Base-by-base conservation (phyloP, 2,113 vertebrate species). In the Pluvialis apricaria region DNA sequence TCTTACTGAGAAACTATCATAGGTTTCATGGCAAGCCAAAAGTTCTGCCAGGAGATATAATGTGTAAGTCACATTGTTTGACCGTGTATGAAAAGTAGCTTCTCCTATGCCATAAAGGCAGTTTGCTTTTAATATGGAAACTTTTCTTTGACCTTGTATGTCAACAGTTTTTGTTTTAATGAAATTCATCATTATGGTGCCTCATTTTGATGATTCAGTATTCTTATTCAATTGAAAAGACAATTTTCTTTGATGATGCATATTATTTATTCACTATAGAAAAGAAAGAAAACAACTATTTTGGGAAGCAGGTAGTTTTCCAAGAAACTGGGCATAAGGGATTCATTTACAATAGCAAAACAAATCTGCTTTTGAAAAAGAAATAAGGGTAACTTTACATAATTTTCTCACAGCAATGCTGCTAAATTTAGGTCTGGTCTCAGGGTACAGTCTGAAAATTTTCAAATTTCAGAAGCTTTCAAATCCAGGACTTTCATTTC, bases 231-330 rank as follows among this genome's bases (percentile, higher is more conserved):
- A 90, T 29, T 84, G 97, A 95, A 96, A 97, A 97, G 86, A 86
- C 88, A 96, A 84, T 97, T 97, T 98, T 70, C 94, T 98, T 97
- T 97, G 97, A 97, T 97, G 97, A 94, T 96, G 85, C 83, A 47
- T 80, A 51, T 40, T 96, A 96, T 96, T 94, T 95, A 94, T 89
- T 95, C 91, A 38, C 93, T 89, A 72, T 57, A 92, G 73, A 78
- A 84, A 82, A 95, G 92, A 88, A 89, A 93, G 71, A 45, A 91
- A 96, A 70, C 57, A 92, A 34, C 91, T 96, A 82, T 93, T 97
- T 93, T 73, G 69, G 47, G 91, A 93, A 90, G 79, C 78, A 83
- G 73, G 83, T 92, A 90, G 49, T 69, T 94, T 96, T 93, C 91
- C 68, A 57, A 86, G 90, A 64, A 97, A 96, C 84, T 90, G 85